Base-by-base conservation (phyloP, 2,113 vertebrate genomes). In the Trochalopteron elliotii region DNA sequence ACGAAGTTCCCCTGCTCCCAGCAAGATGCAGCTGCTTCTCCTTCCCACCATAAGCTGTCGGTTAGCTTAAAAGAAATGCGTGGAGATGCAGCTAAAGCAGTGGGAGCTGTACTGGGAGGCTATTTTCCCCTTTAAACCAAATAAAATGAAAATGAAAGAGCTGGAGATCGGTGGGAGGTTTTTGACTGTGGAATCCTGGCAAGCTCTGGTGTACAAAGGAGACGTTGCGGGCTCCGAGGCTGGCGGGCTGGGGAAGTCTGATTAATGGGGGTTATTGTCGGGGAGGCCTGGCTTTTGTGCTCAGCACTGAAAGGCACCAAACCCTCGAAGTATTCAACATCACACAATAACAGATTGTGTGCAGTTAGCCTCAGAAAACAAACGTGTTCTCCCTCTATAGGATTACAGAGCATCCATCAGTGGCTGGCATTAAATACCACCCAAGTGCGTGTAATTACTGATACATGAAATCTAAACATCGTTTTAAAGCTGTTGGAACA, bases 201-300 rank as follows among this genome's bases (percentile, higher is more conserved):
- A 33, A 30, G 91, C 61, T 50, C 7, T 39, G 91, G 23, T 2
- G 2, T n/a, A 42, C 81, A 89, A 90, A 84, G 96, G 69, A 63
- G 90, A 93, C 59, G 9, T 69, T 18, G 44, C 2, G 21, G 72
- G 64, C 75, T 50, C 53, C 21, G 15, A 25, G 11, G 80, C 85
- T 78, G 2, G 22, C 2, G 11, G 91, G 4, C 89, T n/a, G 30
- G 92, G 94, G 89, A 90, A 69, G 82, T 23, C 93, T 96, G 96
- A 97, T 96, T 97, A 97, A 96, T 94, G 96, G 69, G 68, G 87
- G 87, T 87, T 89, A 93, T 96, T 94, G 94, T 89, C 9, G 1
- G 87, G 96, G 95, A 91, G 79, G 89, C 93, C 94, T 93, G 91
- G 80, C 90, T 96, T 96, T 91, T 83, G 50, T 76, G 63, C 77